These are phyloP conservation scores for Oncorhynchus mykiss DNA, from an alignment of 2,113 vertebrate genomes.

Conservation along the genomic window DNA sequence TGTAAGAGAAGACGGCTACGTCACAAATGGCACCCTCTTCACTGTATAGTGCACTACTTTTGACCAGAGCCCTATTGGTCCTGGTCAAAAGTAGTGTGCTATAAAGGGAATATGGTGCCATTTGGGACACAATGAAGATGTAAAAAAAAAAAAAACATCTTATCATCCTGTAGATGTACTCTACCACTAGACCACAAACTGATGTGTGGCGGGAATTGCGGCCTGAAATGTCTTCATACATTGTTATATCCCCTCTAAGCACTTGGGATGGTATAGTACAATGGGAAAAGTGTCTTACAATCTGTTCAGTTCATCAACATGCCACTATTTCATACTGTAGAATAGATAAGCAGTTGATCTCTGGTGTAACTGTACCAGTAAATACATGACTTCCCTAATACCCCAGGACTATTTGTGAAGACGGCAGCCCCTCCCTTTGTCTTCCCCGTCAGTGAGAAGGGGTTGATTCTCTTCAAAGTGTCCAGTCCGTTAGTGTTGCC, in stretches of 20 bases:
- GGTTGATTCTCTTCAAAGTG: slow-evolving; percentile 42
- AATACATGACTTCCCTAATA: slow-evolving; percentile 30
- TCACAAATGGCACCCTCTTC: too few relatives aligned
- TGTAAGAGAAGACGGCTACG: background rate
- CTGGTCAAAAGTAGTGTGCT: too few relatives aligned
- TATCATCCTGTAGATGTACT: background rate
- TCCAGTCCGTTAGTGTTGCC: slow-evolving; percentile 55
- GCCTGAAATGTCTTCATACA: slow-evolving; percentile 21
- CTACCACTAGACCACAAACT: background rate
- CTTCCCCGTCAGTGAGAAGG: slow-evolving; percentile 23
- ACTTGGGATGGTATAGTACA: slow-evolving; percentile 11
- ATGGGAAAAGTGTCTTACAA: slow-evolving; percentile 18
- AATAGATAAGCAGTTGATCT: slow-evolving; percentile 38
- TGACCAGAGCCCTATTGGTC: too few relatives aligned
- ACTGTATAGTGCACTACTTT: too few relatives aligned
- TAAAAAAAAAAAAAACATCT: background rate
- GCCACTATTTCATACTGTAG: slow-evolving; percentile 30
- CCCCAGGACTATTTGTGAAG: slow-evolving; percentile 10
- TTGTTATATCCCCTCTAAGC: background rate
- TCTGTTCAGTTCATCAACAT: slow-evolving; percentile 35
- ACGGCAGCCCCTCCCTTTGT: slow-evolving; percentile 22
- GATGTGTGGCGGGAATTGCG: slow-evolving; percentile 12
- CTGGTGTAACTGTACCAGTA: slow-evolving; percentile 34
- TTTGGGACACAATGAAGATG: background rate
- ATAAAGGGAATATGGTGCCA: too few relatives aligned